Evolutionary conservation across 2,888 invertebrate genomes (phyloP).

Genomic region (Kryphioiulus occultus): DNA sequence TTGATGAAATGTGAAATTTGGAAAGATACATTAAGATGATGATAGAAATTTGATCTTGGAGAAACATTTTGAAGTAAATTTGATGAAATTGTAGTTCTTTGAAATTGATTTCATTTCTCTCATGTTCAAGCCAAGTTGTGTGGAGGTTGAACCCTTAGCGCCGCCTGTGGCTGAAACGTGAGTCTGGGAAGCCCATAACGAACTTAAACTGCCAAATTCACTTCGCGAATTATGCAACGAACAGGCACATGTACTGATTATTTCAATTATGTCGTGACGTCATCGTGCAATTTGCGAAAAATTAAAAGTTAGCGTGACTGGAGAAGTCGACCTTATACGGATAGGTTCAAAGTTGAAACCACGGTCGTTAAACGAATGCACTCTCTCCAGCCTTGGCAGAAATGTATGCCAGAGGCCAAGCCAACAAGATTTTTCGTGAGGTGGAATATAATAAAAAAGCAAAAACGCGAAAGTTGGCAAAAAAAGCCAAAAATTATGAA

Average conservation of each 20-base stretch:
- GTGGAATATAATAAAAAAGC: background rate
- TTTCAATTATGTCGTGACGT: background rate
- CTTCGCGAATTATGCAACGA: background rate
- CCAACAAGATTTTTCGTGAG: background rate
- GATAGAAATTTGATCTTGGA: too few relatives aligned
- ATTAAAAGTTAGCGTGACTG: background rate
- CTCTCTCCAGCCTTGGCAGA: background rate
- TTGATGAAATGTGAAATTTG: too few relatives aligned
- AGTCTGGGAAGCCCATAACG: too few relatives aligned
- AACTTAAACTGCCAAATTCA: background rate
- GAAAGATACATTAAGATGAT: too few relatives aligned
- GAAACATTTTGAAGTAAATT: too few relatives aligned
- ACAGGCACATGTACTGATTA: background rate
- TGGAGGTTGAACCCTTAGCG: too few relatives aligned
- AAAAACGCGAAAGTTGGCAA: background rate
- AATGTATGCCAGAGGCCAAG: background rate
- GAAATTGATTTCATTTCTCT: too few relatives aligned
- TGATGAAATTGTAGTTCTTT: too few relatives aligned
- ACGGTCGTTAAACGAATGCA: background rate
- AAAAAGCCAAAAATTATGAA: background rate
- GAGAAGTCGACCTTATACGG: background rate
- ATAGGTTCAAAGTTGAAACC: background rate
- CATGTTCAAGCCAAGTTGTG: too few relatives aligned
- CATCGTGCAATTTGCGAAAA: slow-evolving; percentile 5
- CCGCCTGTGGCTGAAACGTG: too few relatives aligned